Evolutionary conservation across 2,888 invertebrate genomes (phyloP).

Genomic region (Anarsia innoxiella): DNA sequence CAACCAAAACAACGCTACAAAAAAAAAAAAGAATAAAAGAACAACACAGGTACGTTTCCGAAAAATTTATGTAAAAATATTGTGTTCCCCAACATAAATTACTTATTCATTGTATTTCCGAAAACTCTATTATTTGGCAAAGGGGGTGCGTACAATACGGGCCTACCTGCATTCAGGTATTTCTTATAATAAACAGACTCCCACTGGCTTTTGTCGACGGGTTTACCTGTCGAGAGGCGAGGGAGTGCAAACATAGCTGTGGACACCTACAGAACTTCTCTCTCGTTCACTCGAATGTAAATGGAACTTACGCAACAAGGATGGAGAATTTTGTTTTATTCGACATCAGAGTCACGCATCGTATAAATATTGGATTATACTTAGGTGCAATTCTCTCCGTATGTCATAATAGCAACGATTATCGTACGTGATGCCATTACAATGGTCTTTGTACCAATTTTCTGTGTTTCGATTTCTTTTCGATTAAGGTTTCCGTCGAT

Average conservation of each 20-base stretch:
- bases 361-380: conserved; percentile 73
- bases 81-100: conserved; percentile 65
- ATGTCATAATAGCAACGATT: conserved; percentile 73
- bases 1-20: conserved; percentile 47
- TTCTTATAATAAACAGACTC: conserved; percentile 62
- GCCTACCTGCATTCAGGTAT: conserved; percentile 65
- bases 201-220: conserved; percentile 58
- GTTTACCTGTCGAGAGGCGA: conserved; percentile 62
- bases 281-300: conserved; percentile 18
- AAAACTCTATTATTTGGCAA: conserved; percentile 70
- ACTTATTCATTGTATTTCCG: conserved; percentile 69
- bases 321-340: conserved; percentile 23
- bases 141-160: conserved; percentile 54
- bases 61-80: conserved; percentile 56
- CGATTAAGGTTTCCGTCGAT: conserved; percentile 52
- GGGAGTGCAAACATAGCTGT: conserved; percentile 57
- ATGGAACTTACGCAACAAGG: conserved; percentile 18
- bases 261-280: conserved; percentile 40
- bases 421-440: conserved; percentile 73
- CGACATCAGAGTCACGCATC: conserved; percentile 53
- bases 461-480: conserved; percentile 61
- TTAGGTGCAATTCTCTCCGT: conserved; percentile 68
- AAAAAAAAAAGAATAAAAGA: conserved; percentile 31
- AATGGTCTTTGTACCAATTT: conserved; percentile 55
- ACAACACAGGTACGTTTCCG: conserved; percentile 53